phyloP scores from a whole-genome alignment of 2,113 vertebrate species.

The Archilochus colubris region DNA sequence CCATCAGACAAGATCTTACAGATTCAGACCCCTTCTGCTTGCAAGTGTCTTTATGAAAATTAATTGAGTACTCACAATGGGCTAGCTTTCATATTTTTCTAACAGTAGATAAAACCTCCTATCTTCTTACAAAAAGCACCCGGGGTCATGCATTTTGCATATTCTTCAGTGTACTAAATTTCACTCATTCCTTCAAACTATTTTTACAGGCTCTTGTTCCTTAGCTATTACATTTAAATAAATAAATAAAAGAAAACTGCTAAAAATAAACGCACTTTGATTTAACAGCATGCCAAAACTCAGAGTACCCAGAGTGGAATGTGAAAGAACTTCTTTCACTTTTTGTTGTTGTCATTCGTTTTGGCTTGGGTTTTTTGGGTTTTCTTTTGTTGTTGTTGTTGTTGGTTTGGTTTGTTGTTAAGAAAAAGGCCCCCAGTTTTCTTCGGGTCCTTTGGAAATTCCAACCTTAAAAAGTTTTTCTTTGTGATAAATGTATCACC shows the following conservation, averaged over 20 bases:
- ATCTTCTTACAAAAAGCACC: background rate
- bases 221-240: background rate
- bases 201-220: background rate
- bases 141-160: background rate
- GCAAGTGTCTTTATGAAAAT: background rate
- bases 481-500: background rate
- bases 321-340: background rate
- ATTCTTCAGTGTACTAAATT: background rate
- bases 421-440: background rate
- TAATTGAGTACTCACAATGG: background rate
- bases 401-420: background rate
- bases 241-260: background rate
- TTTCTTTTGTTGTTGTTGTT: too few species aligned
- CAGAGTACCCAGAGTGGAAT: background rate
- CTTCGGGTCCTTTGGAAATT: background rate
- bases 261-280: conserved; percentile 54
- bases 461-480: background rate
- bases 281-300: conserved; percentile 11
- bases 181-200: background rate
- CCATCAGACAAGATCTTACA: background rate
- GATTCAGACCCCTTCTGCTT: background rate
- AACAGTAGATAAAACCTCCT: background rate
- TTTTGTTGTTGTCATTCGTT: background rate
- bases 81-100: background rate
- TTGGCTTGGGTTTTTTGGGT: background rate